Conservation (phyloP, 2,113 vertebrate genomes). For the Sterna hirundo region DNA sequence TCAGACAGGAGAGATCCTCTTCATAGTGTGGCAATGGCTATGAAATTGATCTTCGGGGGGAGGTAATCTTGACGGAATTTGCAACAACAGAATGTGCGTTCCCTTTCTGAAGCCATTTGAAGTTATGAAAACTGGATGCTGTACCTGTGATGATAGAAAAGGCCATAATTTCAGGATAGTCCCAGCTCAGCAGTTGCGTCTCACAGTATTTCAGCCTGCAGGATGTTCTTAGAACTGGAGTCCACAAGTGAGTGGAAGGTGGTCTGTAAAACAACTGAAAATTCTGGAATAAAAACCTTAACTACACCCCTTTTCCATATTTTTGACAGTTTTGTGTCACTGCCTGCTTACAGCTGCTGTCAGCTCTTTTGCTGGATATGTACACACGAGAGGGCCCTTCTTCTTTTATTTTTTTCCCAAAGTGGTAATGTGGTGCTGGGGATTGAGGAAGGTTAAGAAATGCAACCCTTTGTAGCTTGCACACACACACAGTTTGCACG, state of each 20-base stretch:
- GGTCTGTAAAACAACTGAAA: background rate
- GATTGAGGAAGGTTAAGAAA: background rate
- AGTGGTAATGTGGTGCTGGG: rapidly evolving
- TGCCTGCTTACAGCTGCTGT: background rate
- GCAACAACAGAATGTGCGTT: background rate
- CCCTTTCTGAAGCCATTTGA: background rate
- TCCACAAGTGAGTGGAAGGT: background rate
- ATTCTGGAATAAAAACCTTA: background rate
- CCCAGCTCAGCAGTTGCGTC: background rate
- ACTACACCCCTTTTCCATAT: background rate
- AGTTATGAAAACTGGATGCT: constrained; percentile 4
- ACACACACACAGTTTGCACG: rapidly evolving
- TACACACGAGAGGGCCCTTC: background rate
- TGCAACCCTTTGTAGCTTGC: background rate
- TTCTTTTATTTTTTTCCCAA: background rate
- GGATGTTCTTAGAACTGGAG: background rate
- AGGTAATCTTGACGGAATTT: constrained; percentile 31
- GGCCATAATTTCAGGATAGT: background rate
- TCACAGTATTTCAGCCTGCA: background rate
- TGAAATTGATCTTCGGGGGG: constrained; percentile 5
- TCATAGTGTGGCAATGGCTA: background rate
- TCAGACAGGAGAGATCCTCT: background rate
- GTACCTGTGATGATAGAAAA: background rate
- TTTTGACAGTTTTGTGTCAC: background rate
- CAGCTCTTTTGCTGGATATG: background rate